A percentile compares a stretch with the other conserved stretches of the same genome.
These are phyloP conservation scores for Oryzias melastigma DNA, from an alignment of 2,113 vertebrate species.

Conservation along the genomic window DNA sequence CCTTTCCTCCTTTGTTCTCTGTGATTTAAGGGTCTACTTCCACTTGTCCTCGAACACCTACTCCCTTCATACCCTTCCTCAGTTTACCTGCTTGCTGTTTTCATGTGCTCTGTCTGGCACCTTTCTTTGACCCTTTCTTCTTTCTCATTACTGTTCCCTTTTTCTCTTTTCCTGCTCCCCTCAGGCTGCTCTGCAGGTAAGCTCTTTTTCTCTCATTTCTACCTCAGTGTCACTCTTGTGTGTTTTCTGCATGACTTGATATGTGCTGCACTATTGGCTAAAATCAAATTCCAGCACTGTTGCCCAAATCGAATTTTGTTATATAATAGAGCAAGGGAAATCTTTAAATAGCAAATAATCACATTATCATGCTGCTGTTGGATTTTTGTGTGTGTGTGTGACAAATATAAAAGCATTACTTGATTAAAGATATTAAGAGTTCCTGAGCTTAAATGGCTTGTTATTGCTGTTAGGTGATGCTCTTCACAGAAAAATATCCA, in stretches of 20 bases:
- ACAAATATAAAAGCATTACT: no score
- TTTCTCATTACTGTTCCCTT: constrained; percentile 4
- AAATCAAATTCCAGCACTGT: constrained; percentile 6
- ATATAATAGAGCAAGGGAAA: neutral
- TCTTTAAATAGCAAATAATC: no score
- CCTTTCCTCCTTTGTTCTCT: neutral
- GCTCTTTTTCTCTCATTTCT: constrained; percentile 46
- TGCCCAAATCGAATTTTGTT: neutral
- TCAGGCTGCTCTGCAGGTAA: constrained; percentile 92
- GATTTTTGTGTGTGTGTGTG: no score
- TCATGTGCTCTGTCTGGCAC: constrained; percentile 25
- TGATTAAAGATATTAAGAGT: no score
- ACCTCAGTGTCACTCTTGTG: constrained; percentile 1
- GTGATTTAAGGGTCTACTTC: constrained; percentile 26
- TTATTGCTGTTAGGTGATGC: no score
- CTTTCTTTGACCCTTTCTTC: constrained; percentile 41
- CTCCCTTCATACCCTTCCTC: constrained; percentile 15
- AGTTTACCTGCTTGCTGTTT: constrained; percentile 48
- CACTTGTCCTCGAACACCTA: constrained; percentile 35
- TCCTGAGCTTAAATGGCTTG: no score
- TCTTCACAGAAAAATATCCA: no score
- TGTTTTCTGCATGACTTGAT: constrained; percentile 3
- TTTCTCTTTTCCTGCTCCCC: constrained; percentile 44
- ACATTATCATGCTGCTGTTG: no score
- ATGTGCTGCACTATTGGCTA: neutral